phyloP scores from a whole-genome alignment of 2,797 vertebrate genomes.

The Anabacerthia variegaticeps region DNA sequence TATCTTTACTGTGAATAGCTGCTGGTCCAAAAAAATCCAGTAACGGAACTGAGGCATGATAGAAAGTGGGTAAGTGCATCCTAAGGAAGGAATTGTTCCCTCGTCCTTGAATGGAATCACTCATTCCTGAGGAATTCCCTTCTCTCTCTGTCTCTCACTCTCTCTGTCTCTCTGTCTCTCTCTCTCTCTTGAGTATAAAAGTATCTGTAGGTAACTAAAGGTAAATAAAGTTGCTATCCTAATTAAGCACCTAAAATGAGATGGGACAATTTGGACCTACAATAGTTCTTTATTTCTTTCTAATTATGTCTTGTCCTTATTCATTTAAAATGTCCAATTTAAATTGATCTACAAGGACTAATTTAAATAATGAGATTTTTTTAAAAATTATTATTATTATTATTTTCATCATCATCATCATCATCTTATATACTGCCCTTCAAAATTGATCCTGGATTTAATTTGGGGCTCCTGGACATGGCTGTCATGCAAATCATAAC shows the following conservation, averaged over 20 bases:
- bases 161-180: neutral
- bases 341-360: neutral
- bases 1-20: neutral
- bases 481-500: neutral
- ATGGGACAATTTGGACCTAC: neutral
- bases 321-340: neutral
- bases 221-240: neutral
- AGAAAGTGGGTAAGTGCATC: neutral
- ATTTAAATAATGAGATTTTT: neutral
- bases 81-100: neutral
- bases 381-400: too few relatives aligned
- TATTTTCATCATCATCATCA: neutral
- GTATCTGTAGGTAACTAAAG: neutral
- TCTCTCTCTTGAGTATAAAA: neutral
- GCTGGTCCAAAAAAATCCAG: neutral
- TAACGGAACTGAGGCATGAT: neutral
- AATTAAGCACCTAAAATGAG: neutral
- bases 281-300: neutral
- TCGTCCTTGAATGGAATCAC: neutral
- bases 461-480: neutral
- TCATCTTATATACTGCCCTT: neutral
- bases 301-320: neutral
- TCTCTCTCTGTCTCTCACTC: neutral
- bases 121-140: neutral
- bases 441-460: neutral